These are phyloP conservation scores for Stenopsyche tienmushanensis DNA, from an alignment of 1,140 invertebrate species.

Conservation along the genomic window DNA sequence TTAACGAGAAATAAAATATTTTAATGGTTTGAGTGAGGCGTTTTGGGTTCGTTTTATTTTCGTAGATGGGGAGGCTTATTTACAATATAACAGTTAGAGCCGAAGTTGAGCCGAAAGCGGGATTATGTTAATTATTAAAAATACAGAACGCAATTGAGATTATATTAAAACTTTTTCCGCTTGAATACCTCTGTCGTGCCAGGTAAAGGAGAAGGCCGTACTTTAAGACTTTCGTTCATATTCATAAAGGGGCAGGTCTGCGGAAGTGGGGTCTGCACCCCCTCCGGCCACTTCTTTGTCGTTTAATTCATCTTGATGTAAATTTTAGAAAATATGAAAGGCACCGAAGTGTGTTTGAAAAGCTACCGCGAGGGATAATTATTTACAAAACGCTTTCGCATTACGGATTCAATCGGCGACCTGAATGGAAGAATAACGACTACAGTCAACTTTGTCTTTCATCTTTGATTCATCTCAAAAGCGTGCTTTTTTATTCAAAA, in stretches of 20 bases:
- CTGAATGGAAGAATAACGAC: not conserved
- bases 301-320: constrained; percentile 6
- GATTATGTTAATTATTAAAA: too few species aligned
- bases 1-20: too few species aligned
- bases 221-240: not conserved
- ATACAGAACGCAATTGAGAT: too few species aligned
- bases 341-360: not conserved
- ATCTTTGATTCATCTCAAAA: not conserved
- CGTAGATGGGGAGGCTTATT: too few species aligned
- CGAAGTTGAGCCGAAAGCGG: too few species aligned
- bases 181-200: not conserved
- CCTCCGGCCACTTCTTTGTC: constrained; percentile 1
- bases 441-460: not conserved
- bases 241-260: constrained; percentile 7
- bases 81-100: too few species aligned
- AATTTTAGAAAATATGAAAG: not conserved
- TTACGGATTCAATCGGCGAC: not conserved
- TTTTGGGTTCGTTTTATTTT: too few species aligned
- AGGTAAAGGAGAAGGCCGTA: not conserved
- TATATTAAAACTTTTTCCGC: too few species aligned
- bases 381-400: constrained; percentile 10
- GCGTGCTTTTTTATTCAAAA: not conserved
- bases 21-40: too few species aligned
- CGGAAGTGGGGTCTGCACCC: not conserved
- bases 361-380: constrained; percentile 7